These are phyloP conservation scores for Leucopsar rothschildi DNA, from an alignment of 2,113 vertebrate species.

Conservation along the genomic window DNA sequence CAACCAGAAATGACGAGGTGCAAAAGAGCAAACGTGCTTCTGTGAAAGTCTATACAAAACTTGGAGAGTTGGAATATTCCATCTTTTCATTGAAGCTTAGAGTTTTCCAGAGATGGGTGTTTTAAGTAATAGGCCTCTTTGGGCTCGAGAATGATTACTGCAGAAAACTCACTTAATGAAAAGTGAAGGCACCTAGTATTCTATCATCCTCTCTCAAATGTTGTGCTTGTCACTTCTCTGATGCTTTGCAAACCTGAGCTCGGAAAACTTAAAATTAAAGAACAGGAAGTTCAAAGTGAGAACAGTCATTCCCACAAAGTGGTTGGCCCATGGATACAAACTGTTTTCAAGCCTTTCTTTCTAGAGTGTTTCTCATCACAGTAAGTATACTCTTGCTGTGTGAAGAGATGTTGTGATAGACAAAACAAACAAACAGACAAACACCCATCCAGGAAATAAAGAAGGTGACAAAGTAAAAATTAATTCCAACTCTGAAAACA, in stretches of 20 bases:
- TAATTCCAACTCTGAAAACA: background rate
- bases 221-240: background rate
- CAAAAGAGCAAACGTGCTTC: background rate
- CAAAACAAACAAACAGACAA: background rate
- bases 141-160: background rate
- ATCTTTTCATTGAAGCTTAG: background rate
- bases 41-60: background rate
- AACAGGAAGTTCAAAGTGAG: background rate
- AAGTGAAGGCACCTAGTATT: background rate
- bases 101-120: background rate
- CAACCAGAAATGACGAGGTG: background rate
- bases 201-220: background rate
- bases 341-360: background rate
- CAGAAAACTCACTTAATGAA: background rate
- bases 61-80: background rate
- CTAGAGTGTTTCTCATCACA: background rate
- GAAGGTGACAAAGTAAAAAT: background rate
- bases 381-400: background rate
- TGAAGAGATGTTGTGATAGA: background rate
- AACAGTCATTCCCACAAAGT: background rate
- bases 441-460: background rate
- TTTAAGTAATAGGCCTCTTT: background rate
- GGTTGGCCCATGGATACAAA: background rate
- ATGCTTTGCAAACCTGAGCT: background rate
- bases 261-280: background rate